Base-by-base conservation (phyloP, 2,797 vertebrate species). In the Neosalanx taihuensis region DNA sequence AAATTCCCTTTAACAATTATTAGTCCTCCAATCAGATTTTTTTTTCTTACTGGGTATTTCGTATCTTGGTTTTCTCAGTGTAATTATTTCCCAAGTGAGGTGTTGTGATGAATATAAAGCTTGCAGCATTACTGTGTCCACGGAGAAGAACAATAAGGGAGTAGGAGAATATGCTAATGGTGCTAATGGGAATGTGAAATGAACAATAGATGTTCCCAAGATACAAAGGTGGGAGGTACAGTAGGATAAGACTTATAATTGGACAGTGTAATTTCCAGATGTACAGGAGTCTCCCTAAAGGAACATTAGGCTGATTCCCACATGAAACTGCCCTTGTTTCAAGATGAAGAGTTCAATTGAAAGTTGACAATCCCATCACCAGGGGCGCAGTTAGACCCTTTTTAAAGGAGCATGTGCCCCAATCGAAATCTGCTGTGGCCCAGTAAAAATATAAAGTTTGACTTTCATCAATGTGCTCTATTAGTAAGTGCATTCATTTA, bases 191-290 rank as follows among this genome's bases (percentile, higher is more conserved):
- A 56, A 56, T 56, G 17, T n/a, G 15, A 76, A 67, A 26, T 46
- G 67, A 72, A 67, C 23, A 73, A 64, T 49, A 63, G 75, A 68
- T 69, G 74, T 53, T 74, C 73, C 76, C 61, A 64, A 65, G 49
- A 64, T 64, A 73, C 18, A 72, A 68, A 72, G 79, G 78, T 74
- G 79, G n/a, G 53, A 74, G 58, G 72, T 60, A 10, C 18, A 41
- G 62, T 74, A 63, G 72, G 5, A 56, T 78, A 35, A 29, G 37
- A 20, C 37, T 30, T 66, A 29, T 30, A 67, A 51, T 67, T 53
- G 12, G 12, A 46, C 51, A n/a, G 15, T 56, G 51, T 56, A 13
- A 46, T 46, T 46, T 46, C 41, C 41, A 13, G 41, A 10, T 46
- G 41, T 46, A 13, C 10, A 13, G 41, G 10, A 46, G 41, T 46